Base-by-base conservation (phyloP, 2,888 invertebrate genomes). In the Archips xylosteana region DNA sequence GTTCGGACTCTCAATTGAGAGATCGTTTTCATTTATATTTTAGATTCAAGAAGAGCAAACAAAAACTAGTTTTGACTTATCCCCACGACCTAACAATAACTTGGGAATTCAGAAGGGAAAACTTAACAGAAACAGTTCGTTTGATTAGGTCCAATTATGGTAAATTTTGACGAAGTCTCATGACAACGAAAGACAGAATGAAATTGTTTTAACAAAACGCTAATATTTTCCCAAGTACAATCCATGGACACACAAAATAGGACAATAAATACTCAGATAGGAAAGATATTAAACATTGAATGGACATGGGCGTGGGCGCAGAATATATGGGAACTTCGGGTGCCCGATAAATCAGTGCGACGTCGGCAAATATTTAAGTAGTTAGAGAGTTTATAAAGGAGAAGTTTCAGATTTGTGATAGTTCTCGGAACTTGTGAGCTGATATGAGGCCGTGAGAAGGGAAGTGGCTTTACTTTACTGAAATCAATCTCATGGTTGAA, bases 191-290 rank as follows among this genome's bases (percentile, higher is more conserved):
- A 9, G 32, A 32, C 32, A 57, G 3, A 23, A 57, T 57, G 32
- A 32, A 32, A 57, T 10, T 12, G 23, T 32, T 57, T 42, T 36
- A 23, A 23, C 32, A 9, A n/a, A 32, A n/a, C 12, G 36, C 10
- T 13, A 32, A 45, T 57, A 32, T 57, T 12, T 57, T 32, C 4
- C n/a, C 8, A 9, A 32, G 10, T 32, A 59, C 63, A 68, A 63
- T n/a, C 39, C 39, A 57, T n/a, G 9, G 12, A 13, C 54, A 54
- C 54, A 49, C 63, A 47, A 64, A 49, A 39, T 63, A 49, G 57
- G 9, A 62, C 63, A 57, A 73, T 68, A 73, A 73, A 73, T 73
- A 63, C 54, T 32, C 51, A 73, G 63, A 68, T 73, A 68, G 68
- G 66, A 68, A 63, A 68, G 67, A 73, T 72, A 72, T 73, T 68